Conservation (phyloP, 2,113 vertebrate species). For the Lates calcarifer region DNA sequence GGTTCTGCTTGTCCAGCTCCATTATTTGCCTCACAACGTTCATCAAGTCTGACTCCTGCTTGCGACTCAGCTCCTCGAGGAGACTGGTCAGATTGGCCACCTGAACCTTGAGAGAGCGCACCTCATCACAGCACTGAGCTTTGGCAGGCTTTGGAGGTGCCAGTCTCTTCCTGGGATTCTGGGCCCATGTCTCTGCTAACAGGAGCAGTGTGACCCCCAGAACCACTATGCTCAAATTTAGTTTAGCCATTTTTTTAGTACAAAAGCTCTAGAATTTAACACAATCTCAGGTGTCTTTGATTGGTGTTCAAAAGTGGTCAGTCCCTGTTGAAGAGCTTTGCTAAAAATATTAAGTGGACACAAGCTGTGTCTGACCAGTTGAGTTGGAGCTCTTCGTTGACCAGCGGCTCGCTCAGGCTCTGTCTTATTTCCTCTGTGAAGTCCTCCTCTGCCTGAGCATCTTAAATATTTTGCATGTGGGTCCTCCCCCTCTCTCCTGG, state of each 20-base stretch:
- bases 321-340: conserved; percentile 6
- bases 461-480: conserved; percentile 92
- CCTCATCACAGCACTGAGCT: conserved; percentile 89
- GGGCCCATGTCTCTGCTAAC: conserved; percentile 77
- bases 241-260: conserved; percentile 79
- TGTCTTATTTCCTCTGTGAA: conserved; percentile 72
- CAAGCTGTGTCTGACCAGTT: conserved; percentile 24
- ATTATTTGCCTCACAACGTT: conserved; percentile 91
- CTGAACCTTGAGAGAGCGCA: conserved; percentile 91
- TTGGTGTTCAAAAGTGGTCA: neutral
- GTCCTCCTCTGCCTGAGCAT: conserved; percentile 83
- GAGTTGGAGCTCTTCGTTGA: conserved; percentile 56
- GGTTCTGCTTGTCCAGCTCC: conserved; percentile 91
- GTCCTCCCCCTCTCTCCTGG: conserved; percentile 84
- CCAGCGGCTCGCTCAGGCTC: conserved; percentile 71
- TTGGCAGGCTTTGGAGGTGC: conserved; percentile 78
- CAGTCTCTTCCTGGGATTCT: conserved; percentile 84
- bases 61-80: conserved; percentile 89
- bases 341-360: conserved; percentile 16
- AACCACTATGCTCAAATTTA: conserved; percentile 51
- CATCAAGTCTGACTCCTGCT: conserved; percentile 92
- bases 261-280: neutral
- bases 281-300: neutral
- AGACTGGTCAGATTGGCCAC: conserved; percentile 92
- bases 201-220: conserved; percentile 75